Evolutionary conservation across 2,888 invertebrate genomes (phyloP).

Genomic region (Dioctria rufipes): DNA sequence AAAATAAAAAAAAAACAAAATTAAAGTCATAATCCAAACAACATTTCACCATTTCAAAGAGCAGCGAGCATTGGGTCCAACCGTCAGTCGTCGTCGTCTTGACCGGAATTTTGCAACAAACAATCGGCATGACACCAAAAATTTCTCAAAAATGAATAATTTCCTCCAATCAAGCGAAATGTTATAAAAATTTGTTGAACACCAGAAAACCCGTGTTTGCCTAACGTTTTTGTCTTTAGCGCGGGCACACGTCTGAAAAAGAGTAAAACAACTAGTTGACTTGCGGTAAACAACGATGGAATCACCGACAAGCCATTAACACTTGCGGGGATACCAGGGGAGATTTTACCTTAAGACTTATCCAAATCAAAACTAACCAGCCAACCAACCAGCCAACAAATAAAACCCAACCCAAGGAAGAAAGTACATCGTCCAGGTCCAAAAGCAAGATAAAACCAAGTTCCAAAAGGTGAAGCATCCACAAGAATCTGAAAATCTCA

Average conservation of each 20-base stretch:
- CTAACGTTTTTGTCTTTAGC: conserved; percentile 44
- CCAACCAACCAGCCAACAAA: no score
- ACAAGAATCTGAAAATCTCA: conserved; percentile 33
- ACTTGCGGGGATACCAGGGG: conserved; percentile 16
- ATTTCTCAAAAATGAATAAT: conserved; percentile 42
- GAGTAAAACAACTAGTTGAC: conserved; percentile 47
- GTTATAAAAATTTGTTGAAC: conserved; percentile 53
- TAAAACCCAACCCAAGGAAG: conserved; percentile 29
- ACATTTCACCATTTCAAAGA: background rate
- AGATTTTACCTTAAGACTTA: background rate
- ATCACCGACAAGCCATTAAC: conserved; percentile 39
- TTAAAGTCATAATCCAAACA: background rate
- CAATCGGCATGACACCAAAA: background rate
- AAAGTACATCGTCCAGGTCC: conserved; percentile 25
- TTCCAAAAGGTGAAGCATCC: conserved; percentile 1
- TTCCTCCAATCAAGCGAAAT: conserved; percentile 35
- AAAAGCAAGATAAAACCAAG: background rate
- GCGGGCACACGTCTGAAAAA: conserved; percentile 38
- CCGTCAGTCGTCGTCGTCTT: background rate
- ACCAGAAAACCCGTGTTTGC: conserved; percentile 51
- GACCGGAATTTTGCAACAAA: conserved; percentile 10
- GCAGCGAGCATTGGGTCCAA: background rate
- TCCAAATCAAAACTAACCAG: background rate
- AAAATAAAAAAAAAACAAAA: no score
- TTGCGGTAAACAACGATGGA: conserved; percentile 45